Conservation (phyloP, 2,888 invertebrate genomes). For the Vesta saturnalis region DNA sequence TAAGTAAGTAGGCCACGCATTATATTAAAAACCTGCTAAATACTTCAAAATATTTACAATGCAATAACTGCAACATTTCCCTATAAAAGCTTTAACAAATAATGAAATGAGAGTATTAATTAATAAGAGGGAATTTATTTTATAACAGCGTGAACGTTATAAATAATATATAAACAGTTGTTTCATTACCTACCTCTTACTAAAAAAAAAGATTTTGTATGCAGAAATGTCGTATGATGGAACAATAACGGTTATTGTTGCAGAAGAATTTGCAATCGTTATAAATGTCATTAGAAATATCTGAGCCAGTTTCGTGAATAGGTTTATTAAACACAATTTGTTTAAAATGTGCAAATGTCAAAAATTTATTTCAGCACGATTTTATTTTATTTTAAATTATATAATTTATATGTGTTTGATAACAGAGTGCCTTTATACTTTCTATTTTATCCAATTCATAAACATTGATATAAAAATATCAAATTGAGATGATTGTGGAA, state of each 20-base stretch:
- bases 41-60: too few relatives aligned
- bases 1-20: not conserved
- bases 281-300: not conserved
- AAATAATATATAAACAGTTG: not conserved
- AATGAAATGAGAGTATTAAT: not conserved
- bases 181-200: not conserved
- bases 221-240: not conserved
- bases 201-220: not conserved
- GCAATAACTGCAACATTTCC: too few relatives aligned
- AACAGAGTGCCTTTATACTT: not conserved
- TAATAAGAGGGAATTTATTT: not conserved
- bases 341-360: constrained; percentile 1
- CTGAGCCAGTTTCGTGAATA: not conserved
- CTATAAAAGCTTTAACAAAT: not conserved
- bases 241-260: not conserved
- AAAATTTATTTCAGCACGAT: not conserved
- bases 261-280: not conserved
- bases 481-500: not conserved
- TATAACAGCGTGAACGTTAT: not conserved
- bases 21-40: not conserved
- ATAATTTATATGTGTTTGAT: not conserved
- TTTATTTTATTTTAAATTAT: constrained; percentile 5
- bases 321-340: not conserved
- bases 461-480: not conserved
- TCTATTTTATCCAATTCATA: not conserved